These are phyloP conservation scores for Maconellicoccus hirsutus DNA, from an alignment of 1,140 invertebrate genomes.

Conservation along the genomic window DNA sequence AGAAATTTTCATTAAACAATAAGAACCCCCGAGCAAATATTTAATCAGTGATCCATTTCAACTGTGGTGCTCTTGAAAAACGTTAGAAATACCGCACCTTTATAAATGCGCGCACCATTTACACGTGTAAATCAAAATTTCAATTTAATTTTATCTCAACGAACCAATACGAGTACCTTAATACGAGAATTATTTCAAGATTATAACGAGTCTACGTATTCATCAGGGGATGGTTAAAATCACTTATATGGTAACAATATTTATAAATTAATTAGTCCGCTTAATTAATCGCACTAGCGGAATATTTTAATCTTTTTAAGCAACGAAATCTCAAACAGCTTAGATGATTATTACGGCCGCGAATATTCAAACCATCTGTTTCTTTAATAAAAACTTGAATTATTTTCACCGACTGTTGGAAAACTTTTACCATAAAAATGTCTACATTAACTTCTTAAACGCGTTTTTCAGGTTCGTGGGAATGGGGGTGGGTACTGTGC, in stretches of 20 bases:
- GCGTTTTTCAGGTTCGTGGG: constrained; percentile 51
- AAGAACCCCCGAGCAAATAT: background rate
- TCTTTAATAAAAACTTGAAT: no score
- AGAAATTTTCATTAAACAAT: background rate
- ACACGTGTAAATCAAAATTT: background rate
- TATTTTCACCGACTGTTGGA: no score
- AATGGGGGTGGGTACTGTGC: constrained; percentile 63
- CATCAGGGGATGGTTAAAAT: no score
- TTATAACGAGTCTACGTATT: background rate
- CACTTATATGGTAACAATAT: background rate
- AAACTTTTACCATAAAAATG: no score
- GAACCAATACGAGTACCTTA: background rate
- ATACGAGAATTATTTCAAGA: background rate
- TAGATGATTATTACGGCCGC: no score
- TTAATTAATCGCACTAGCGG: no score
- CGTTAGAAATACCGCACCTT: background rate
- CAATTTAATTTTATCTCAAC: background rate
- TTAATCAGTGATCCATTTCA: background rate
- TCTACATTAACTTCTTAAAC: no score
- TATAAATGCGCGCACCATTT: background rate
- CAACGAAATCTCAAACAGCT: no score
- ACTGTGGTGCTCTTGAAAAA: background rate
- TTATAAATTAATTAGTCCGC: no score
- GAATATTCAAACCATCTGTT: no score
- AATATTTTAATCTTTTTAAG: no score